phyloP scores from a whole-genome alignment of 2,113 vertebrate genomes.

The Rhodinocichla rosea region DNA sequence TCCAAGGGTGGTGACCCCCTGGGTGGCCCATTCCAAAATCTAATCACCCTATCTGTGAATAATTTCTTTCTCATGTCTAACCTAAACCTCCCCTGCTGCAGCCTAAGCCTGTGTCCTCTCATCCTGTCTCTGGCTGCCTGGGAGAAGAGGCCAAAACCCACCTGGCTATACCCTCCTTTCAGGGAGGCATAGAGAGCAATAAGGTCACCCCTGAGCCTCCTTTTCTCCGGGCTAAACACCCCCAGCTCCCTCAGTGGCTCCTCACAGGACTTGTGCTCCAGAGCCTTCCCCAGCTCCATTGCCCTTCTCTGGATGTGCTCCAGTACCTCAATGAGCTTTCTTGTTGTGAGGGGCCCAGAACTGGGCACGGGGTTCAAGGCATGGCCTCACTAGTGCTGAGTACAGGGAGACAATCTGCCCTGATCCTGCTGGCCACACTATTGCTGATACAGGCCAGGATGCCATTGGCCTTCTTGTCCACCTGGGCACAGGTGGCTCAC shows the following conservation, averaged over 20 bases:
- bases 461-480: neutral
- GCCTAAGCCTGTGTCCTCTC: neutral
- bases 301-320: accelerated
- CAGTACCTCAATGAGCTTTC: neutral
- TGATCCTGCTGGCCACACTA: neutral
- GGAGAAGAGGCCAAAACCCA: neutral
- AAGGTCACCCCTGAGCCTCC: accelerated
- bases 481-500: accelerated
- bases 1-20: neutral
- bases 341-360: neutral
- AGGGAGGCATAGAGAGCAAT: neutral
- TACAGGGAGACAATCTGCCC: accelerated
- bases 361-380: accelerated
- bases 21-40: accelerated
- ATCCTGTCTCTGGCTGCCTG: neutral
- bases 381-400: accelerated
- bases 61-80: neutral
- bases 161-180: neutral
- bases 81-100: neutral
- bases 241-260: neutral
- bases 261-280: neutral
- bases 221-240: neutral
- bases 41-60: neutral
- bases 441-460: neutral
- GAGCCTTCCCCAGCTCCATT: accelerated